These are phyloP conservation scores for Copsychus sechellarum DNA, from an alignment of 2,113 vertebrate genomes.

Conservation along the genomic window DNA sequence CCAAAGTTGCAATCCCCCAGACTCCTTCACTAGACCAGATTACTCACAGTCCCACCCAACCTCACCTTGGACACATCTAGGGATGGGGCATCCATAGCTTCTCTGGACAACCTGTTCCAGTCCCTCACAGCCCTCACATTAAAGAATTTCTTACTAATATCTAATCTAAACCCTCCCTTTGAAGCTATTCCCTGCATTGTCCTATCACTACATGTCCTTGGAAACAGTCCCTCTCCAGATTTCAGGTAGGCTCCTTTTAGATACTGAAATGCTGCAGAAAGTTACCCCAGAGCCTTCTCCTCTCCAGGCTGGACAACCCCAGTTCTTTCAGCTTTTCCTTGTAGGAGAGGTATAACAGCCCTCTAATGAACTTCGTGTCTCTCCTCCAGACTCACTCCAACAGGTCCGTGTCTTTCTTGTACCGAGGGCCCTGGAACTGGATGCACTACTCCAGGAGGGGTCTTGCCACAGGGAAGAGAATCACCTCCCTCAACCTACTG, in stretches of 20 bases:
- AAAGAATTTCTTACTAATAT: neutral
- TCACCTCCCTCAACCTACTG: neutral
- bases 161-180: neutral
- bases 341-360: neutral
- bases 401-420: neutral
- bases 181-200: fast-evolving
- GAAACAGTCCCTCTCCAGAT: neutral
- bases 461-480: neutral
- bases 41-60: neutral
- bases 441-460: neutral
- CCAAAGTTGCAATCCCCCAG: neutral
- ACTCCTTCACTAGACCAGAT: neutral
- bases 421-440: neutral
- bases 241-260: neutral
- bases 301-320: neutral
- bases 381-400: neutral
- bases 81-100: neutral
- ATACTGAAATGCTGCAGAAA: neutral
- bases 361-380: neutral
- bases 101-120: neutral
- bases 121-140: neutral
- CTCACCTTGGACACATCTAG: neutral
- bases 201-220: neutral
- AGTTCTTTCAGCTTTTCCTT: neutral
- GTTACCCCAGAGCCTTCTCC: neutral